Conservation (phyloP, 2,113 vertebrate species). For the Lagopus muta region DNA sequence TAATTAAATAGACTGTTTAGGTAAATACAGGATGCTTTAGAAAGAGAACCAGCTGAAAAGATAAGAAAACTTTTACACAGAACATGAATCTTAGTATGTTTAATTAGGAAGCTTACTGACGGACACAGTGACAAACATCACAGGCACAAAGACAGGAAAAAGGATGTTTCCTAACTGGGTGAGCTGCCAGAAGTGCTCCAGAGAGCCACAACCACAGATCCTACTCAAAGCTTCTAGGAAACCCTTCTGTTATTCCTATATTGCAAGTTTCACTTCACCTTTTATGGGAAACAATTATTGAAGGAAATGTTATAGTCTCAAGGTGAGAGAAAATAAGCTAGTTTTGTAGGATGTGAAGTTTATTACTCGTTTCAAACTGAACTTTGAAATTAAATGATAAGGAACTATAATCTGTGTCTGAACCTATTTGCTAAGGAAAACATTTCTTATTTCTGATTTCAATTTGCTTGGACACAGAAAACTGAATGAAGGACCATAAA, state of each 20-base stretch:
- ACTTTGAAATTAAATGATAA: neutral
- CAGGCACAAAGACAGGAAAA: neutral
- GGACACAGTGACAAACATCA: neutral
- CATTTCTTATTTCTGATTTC: neutral
- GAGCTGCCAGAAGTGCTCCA: neutral
- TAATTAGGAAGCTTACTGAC: neutral
- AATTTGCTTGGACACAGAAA: neutral
- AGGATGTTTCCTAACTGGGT: neutral
- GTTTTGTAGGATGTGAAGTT: neutral
- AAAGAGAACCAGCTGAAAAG: neutral
- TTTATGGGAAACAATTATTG: neutral
- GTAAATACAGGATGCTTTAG: neutral
- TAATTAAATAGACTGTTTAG: neutral
- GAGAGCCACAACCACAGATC: neutral
- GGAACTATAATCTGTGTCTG: neutral
- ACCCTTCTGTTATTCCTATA: neutral
- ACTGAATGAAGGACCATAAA: neutral
- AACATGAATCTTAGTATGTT: neutral
- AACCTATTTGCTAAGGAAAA: slow-evolving; percentile 27
- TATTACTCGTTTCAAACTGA: neutral
- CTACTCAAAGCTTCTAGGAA: neutral
- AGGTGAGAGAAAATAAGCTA: slow-evolving; percentile 33
- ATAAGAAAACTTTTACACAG: neutral
- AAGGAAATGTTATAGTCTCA: neutral
- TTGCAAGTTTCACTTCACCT: neutral